Conservation (phyloP, 2,113 vertebrate genomes). For the Cheilinus undulatus region DNA sequence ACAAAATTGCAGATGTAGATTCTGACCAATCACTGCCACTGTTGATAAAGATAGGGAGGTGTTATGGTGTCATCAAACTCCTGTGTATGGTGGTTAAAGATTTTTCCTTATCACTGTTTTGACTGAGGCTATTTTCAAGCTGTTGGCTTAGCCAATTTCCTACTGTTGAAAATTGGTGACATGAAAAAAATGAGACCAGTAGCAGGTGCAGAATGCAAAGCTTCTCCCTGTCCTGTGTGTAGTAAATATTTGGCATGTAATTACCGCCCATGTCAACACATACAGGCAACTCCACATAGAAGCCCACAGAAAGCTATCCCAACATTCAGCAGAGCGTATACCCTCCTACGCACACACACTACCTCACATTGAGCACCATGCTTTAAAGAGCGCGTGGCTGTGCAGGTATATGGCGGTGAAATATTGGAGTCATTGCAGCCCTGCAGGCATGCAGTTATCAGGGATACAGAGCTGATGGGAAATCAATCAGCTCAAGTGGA, state of each 20-base stretch:
- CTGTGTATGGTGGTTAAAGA: constrained; percentile 22
- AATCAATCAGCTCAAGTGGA: constrained; percentile 83
- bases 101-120: constrained; percentile 33
- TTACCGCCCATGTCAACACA: constrained; percentile 30
- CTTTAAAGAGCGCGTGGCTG: constrained; percentile 47
- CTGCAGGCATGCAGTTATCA: constrained; percentile 80
- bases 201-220: constrained; percentile 34
- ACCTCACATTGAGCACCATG: constrained; percentile 10
- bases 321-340: constrained; percentile 1
- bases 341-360: constrained; percentile 12
- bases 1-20: constrained; percentile 25
- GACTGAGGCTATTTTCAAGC: constrained; percentile 17
- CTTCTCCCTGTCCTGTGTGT: not conserved
- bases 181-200: constrained; percentile 5
- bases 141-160: constrained; percentile 31
- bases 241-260: constrained; percentile 35
- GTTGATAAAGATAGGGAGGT: not conserved
- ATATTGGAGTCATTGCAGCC: constrained; percentile 75
- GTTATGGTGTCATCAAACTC: constrained; percentile 27
- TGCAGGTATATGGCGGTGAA: constrained; percentile 59
- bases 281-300: constrained; percentile 6
- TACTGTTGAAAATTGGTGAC: constrained; percentile 26
- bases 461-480: constrained; percentile 79
- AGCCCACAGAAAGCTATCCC: not conserved
- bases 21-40: constrained; percentile 37